phyloP scores from a whole-genome alignment of 2,797 vertebrate genomes.

The Heterohyrax brucei region DNA sequence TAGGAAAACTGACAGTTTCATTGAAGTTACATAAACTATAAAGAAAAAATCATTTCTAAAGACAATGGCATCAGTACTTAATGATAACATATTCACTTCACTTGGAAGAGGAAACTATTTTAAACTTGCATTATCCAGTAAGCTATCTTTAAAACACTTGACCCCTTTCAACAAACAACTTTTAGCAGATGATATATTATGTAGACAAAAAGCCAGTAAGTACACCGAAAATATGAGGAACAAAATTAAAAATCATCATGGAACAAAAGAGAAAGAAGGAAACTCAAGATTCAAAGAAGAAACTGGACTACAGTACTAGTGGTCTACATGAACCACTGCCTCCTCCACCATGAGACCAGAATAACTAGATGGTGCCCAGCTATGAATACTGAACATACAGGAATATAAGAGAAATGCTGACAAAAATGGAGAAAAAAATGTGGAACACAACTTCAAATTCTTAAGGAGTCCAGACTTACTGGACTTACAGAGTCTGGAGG shows the following conservation, averaged over 20 bases:
- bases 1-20: not conserved
- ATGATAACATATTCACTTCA: not conserved
- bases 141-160: not conserved
- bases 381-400: not conserved
- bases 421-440: not conserved
- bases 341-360: not conserved
- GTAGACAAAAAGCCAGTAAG: not conserved
- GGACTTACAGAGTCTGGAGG: not conserved
- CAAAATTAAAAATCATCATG: not conserved
- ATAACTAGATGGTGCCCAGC: not conserved
- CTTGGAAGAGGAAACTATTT: not conserved
- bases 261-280: too few species aligned
- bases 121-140: not conserved
- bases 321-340: not conserved
- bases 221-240: not conserved
- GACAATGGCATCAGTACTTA: not conserved
- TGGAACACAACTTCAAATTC: not conserved
- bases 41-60: not conserved
- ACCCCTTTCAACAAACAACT: not conserved
- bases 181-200: not conserved
- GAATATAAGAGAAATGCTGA: not conserved
- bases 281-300: too few species aligned
- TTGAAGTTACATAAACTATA: conserved; percentile 33
- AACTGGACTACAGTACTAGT: too few species aligned
- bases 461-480: not conserved